Conservation (phyloP, 2,797 vertebrate genomes). For the Microhierax caerulescens region DNA sequence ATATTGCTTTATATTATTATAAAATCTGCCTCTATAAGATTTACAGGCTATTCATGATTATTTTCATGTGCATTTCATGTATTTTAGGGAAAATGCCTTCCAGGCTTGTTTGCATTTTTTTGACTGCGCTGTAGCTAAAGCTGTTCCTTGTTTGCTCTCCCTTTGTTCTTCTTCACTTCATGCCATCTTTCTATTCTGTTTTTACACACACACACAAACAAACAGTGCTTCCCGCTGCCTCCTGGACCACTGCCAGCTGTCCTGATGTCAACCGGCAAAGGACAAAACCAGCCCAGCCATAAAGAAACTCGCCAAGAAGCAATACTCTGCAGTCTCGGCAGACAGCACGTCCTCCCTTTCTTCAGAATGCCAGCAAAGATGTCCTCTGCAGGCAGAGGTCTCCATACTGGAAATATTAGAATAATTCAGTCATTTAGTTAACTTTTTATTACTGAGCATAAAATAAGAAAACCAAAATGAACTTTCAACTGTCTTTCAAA, state of each 20-base stretch:
- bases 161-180: background rate
- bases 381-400: background rate
- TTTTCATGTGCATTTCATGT: background rate
- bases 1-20: background rate
- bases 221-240: background rate
- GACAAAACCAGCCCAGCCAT: background rate
- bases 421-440: background rate
- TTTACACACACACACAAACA: background rate
- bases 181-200: background rate
- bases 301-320: background rate
- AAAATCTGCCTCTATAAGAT: background rate
- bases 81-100: background rate
- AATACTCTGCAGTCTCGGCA: background rate
- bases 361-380: background rate
- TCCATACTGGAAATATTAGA: background rate
- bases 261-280: background rate
- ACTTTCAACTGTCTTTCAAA: background rate
- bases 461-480: background rate
- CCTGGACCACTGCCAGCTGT: background rate
- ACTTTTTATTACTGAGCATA: background rate
- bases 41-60: background rate
- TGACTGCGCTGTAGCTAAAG: background rate
- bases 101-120: background rate
- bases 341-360: background rate
- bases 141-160: background rate